Evolutionary conservation across 2,797 vertebrate species (phyloP).

Genomic region (Sebastes steindachneri): DNA sequence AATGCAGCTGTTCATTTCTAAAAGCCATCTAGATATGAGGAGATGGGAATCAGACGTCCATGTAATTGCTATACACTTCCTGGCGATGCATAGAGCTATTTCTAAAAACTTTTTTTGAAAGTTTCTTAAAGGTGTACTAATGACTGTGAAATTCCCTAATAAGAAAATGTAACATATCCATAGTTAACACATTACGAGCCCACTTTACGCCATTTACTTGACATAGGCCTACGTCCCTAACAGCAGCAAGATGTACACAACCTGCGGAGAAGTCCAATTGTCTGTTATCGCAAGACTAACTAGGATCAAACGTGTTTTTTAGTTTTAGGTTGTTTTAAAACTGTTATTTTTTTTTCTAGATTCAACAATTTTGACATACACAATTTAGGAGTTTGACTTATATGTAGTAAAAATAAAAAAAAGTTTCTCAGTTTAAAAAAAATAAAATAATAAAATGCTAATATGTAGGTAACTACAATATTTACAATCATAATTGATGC

Average conservation of each 20-base stretch:
- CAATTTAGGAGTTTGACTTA: neutral
- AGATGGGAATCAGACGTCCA: too few species aligned
- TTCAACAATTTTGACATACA: neutral
- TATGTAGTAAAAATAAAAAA: too few species aligned
- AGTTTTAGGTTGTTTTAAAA: neutral
- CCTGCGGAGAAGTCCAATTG: neutral
- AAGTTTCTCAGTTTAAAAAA: neutral
- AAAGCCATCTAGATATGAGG: too few species aligned
- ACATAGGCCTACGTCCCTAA: neutral
- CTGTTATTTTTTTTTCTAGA: neutral
- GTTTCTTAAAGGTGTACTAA: too few species aligned
- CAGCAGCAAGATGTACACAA: neutral
- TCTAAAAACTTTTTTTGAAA: too few species aligned
- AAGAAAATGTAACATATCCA: neutral
- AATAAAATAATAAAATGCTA: neutral
- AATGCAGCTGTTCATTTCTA: too few species aligned
- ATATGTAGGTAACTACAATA: neutral
- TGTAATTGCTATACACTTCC: too few species aligned
- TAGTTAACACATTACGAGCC: neutral
- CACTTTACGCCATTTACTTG: neutral
- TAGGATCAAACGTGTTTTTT: neutral
- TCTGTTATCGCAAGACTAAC: accelerated
- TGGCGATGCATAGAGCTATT: too few species aligned
- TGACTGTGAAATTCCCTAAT: too few species aligned
- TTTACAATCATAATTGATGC: neutral